Evolutionary conservation across 2,113 vertebrate genomes (phyloP), one percentile per base, ranked within the genome.

Genomic region (Nymphicus hollandicus): DNA sequence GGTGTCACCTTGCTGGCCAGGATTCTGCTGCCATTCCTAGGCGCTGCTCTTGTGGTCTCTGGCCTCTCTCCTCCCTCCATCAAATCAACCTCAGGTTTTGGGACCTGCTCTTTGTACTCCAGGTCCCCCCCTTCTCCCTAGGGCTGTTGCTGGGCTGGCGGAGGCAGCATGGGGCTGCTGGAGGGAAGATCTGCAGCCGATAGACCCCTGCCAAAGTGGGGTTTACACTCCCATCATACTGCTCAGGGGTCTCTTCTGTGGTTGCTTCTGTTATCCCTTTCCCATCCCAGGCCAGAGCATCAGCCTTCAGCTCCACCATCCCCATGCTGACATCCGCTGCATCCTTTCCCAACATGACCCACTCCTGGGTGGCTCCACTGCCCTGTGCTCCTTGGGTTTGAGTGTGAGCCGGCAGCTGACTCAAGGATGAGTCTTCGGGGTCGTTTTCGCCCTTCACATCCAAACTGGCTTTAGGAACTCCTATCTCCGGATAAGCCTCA

Each of bases 21-120:
- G 11, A 99, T 99, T 94, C 97, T 98, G 78, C 98, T 98, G 65
- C 95, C 69, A 94, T 98, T 99, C 96, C 96, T 98, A 6, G 97
- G 96, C 5, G 97, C 95, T 13, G 96, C 95, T 93, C 97, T 98
- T 86, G 94, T 98, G 70, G 93, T 44, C 22, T 97, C 96, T 1
- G 35, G 13, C 2, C 79, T 94, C 84, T 96, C 97, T 11, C 31
- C 37, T 0, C 39, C 93, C 41, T 98, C 98, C 0, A 92, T 64
- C 68, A 97, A 88, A 80, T 97, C 97, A 7, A 97, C 98, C 89
- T 99, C 98, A 5, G 98, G 80, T 68, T 98, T 96, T 1, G 86
- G 83, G 56, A 98, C 55, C 76, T 97, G 97, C 11, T 60, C 78
- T 37, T 77, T 73, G 5, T n/a, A 3, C n/a, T 95, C 93, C 3